phyloP scores from a whole-genome alignment of 1,140 invertebrate genomes.

The Lordiphosa mommai region DNA sequence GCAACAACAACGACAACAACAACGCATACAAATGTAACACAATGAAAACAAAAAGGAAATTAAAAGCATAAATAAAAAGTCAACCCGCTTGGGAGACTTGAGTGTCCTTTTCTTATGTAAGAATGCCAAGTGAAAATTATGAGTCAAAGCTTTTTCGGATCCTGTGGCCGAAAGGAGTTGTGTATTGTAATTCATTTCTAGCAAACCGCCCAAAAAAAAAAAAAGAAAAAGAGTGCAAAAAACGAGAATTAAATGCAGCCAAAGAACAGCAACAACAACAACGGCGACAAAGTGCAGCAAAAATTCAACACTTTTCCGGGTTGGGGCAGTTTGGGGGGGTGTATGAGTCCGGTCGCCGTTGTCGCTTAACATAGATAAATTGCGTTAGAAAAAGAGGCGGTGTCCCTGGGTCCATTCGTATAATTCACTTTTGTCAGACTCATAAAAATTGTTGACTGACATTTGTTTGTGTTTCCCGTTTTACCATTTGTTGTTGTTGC shows the following conservation, averaged over 20 bases:
- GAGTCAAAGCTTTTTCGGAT: slow-evolving; percentile 45
- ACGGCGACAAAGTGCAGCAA: slow-evolving; percentile 60
- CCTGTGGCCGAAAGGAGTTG: slow-evolving; percentile 49
- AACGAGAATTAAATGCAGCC: slow-evolving; percentile 57
- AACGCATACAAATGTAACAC: slow-evolving; percentile 32
- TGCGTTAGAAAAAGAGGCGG: slow-evolving; percentile 75
- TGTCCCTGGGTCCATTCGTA: slow-evolving; percentile 71
- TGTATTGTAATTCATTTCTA: slow-evolving; percentile 68
- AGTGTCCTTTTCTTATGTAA: slow-evolving; percentile 6
- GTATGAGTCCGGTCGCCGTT: slow-evolving; percentile 34
- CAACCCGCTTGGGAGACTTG: slow-evolving; percentile 19
- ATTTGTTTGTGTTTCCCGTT: slow-evolving; percentile 76
- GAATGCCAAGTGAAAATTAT: slow-evolving; percentile 52
- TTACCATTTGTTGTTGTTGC: slow-evolving; percentile 39
- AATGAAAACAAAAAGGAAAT: slow-evolving; percentile 68
- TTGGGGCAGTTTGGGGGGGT: slow-evolving; percentile 6
- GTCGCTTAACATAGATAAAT: slow-evolving; percentile 73
- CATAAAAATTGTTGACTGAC: slow-evolving; percentile 78
- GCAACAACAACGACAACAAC: slow-evolving; percentile 4
- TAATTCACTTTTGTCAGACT: slow-evolving; percentile 78
- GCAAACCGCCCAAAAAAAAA: slow-evolving; percentile 13
- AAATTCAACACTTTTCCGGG: slow-evolving; percentile 66
- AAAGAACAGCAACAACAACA: slow-evolving; percentile 29
- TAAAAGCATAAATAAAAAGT: slow-evolving; percentile 71
- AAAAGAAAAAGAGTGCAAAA: slow-evolving; percentile 11